Base-by-base conservation (phyloP, 2,888 invertebrate species). In the Galeruca laticollis region DNA sequence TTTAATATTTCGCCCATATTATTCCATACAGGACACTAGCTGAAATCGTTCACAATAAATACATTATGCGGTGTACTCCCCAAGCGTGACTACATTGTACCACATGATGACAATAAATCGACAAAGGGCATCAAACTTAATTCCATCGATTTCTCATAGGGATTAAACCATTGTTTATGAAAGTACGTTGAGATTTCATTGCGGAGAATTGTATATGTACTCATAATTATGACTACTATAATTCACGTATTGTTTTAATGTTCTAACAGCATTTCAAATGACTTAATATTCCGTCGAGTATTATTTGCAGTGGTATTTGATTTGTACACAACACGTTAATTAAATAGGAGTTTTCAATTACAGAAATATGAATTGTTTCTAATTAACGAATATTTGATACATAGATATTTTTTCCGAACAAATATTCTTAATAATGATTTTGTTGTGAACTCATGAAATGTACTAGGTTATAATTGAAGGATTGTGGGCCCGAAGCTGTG, bases 101-200 rank as follows among this genome's bases (percentile, higher is more conserved):
- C 54, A 52, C 63, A 63, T 31, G 63, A 37, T 60, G 66, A 66
- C 59, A 59, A 66, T 66, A 60, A 66, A 66, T 66, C 21, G 66
- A 66, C 66, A 59, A 66, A 66, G 59, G 59, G 59, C 43, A 66
- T 66, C 59, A 63, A 63, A 60, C 49, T 66, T 66, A 66, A 66
- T 66, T 51, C 21, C 59, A 66, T 66, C 66, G 66, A 66, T 66
- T 31, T 18, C 66, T 66, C 66, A 20, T 37, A 21, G 66, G 66
- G 21, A 59, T 66, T 59, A 60, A 59, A 31, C 35, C 51, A 66
- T 66, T 66, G 66, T 66, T 59, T 59, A 66, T 60, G 35, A 59
- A 66, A 66, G 51, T 59, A 51, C 33, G 56, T 35, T n/a, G 49
- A 51, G 60, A 66, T 66, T 66, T 59, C 60, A 47, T 47, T 60